These are phyloP conservation scores for Apis cerana DNA, from an alignment of 1,140 invertebrate species.

Conservation along the genomic window DNA sequence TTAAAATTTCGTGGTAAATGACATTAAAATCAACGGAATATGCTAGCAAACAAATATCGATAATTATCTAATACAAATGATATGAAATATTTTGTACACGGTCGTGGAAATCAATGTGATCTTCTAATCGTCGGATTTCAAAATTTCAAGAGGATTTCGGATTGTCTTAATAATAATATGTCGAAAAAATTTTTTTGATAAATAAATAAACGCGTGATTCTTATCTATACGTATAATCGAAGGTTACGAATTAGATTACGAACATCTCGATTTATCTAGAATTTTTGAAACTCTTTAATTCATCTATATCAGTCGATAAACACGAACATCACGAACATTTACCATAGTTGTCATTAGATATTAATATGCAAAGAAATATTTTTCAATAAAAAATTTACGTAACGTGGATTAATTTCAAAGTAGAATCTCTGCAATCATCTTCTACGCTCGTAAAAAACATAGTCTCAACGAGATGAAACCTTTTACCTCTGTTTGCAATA, in stretches of 20 bases:
- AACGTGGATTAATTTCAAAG: not conserved
- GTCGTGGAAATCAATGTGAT: not conserved
- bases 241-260: not conserved
- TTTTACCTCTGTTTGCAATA: conserved; percentile 26
- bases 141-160: not conserved
- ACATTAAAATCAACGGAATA: not conserved
- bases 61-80: conserved; percentile 5
- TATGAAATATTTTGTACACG: conserved; percentile 18
- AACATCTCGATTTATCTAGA: not conserved
- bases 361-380: not conserved
- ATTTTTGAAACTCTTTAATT: not conserved
- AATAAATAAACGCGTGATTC: not conserved
- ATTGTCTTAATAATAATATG: not conserved
- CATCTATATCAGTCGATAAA: not conserved
- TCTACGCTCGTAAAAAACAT: not conserved
- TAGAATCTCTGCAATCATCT: not conserved
- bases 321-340: not conserved
- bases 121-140: not conserved
- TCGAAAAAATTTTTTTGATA: not conserved
- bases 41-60: conserved; percentile 30
- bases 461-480: not conserved
- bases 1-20: conserved; percentile 16
- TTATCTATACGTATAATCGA: not conserved
- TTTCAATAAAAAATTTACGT: not conserved
- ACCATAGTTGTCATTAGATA: not conserved